A percentile compares a stretch with the other conserved stretches of the same genome.
phyloP scores from a whole-genome alignment of 2,113 vertebrate genomes.

The Cricetomys ansorgei region DNA sequence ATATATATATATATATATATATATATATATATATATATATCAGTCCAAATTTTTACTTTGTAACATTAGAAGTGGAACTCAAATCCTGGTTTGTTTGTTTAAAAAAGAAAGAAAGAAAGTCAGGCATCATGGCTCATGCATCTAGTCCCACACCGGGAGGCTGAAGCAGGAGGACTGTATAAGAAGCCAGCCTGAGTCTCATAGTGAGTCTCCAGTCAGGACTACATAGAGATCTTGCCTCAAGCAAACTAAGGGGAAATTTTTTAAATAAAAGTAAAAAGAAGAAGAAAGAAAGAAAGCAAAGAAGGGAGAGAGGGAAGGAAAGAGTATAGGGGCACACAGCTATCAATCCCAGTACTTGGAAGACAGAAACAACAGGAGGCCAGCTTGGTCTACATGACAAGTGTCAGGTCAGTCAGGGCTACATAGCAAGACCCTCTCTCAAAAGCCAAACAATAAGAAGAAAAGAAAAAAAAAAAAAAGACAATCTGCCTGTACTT shows the following conservation, averaged over 20 bases:
- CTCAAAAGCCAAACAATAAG: not conserved
- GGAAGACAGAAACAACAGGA: not conserved
- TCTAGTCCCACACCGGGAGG: not conserved
- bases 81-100: not conserved
- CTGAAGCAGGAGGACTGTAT: not conserved
- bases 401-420: not conserved
- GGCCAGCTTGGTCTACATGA: not conserved
- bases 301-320: not conserved
- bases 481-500: not conserved
- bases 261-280: not conserved
- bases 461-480: not conserved
- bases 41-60: not conserved
- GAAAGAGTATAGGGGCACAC: not conserved
- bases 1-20: no score
- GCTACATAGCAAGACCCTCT: not conserved
- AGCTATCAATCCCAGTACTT: not conserved
- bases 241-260: not conserved
- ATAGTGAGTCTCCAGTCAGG: not conserved
- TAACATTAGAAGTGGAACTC: constrained; percentile 6
- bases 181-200: not conserved
- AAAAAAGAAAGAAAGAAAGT: not conserved
- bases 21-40: no score
- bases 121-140: not conserved
- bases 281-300: not conserved
- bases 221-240: not conserved